Conservation (phyloP, 2,113 vertebrate genomes). For the Ursus arctos region DNA sequence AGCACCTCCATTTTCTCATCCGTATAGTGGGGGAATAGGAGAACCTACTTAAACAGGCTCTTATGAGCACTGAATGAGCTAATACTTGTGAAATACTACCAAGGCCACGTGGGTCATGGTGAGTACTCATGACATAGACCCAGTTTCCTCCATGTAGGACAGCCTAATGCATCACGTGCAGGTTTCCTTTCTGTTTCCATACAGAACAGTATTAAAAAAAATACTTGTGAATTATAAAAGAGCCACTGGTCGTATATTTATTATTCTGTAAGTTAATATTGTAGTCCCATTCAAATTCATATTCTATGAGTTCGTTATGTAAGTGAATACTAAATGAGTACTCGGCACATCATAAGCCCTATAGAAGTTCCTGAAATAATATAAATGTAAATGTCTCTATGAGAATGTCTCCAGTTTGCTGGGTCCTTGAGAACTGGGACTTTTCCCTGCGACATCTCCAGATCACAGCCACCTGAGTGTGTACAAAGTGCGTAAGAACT, state of each 20-base stretch:
- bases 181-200: slow-evolving; percentile 38
- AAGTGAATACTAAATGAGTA: slow-evolving; percentile 21
- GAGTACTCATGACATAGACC: background rate
- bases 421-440: background rate
- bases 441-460: background rate
- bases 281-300: background rate
- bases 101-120: background rate
- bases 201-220: background rate
- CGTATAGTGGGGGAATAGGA: background rate
- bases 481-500: background rate
- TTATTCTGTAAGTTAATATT: slow-evolving; percentile 13
- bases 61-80: background rate
- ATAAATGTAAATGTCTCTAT: background rate
- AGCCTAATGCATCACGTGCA: background rate
- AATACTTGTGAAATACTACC: background rate
- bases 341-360: background rate
- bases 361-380: background rate
- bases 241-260: background rate
- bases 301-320: background rate
- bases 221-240: background rate
- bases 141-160: background rate
- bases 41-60: background rate
- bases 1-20: background rate
- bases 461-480: background rate
- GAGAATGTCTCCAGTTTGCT: background rate